Base-by-base conservation (phyloP, 2,113 vertebrate species). In the Hypomesus transpacificus region DNA sequence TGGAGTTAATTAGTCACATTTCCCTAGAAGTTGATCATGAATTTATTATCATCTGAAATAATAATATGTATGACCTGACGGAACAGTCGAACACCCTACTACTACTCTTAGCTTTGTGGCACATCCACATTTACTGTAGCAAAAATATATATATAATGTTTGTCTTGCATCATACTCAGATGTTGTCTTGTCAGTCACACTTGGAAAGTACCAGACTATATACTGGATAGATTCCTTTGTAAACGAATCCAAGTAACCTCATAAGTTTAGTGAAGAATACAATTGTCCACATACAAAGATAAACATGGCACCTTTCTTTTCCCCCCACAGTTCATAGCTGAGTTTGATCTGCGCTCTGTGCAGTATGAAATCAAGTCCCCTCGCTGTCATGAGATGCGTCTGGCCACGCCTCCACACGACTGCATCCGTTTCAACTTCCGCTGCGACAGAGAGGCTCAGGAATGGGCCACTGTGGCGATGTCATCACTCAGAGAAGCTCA, bases 381-480 rank as follows among this genome's bases (percentile, higher is more conserved):
- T 6, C 88, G 85, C 4, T 91, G 92, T 77, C 94, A 95, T 0
- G 91, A 95, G 84, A 90, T 95, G 86, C 77, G 66, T 0, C 79
- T 92, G 0, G 80, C 71, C 0, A 80, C 88, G 4, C 87, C 91
- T 0, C 86, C 90, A 0, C 87, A 91, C 0, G 88, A 92, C 78
- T 89, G 90, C 60, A 67, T 93, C 74, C 79, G 86, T 65, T 91
- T 94, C 59, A 90, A 85, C 82, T 95, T 95, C 66, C 90, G 93
- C 73, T 92, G 93, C 1, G 93, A 95, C 83, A 89, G 88, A 3
- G 94, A 95, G 71, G 94, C 93, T 0, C 93, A 95, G 85, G 91
- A 91, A 75, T 95, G 94, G 94, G 94, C 93, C 78, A 94, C 93
- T 0, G 91, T 94, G 60, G 83, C 95, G 60, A 93, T 92, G 89